Base-by-base conservation (phyloP, 2,797 vertebrate genomes). In the Gastrophryne carolinensis region DNA sequence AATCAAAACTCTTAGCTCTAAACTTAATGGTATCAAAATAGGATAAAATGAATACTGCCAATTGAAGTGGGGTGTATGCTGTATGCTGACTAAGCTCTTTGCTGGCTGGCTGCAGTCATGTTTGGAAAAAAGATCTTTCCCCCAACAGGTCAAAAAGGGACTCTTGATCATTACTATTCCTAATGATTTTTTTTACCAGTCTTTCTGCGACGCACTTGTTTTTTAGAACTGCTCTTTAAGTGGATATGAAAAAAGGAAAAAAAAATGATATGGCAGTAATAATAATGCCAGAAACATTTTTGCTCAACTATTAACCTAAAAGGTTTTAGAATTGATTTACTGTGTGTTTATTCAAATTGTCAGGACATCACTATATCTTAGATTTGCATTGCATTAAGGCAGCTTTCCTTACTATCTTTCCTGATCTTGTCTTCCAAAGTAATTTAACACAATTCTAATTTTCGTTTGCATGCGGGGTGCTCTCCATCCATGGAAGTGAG, bases 381-480 rank as follows among this genome's bases (percentile, higher is more conserved):
- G 80, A 85, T 85, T 81, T 87, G 84, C 86, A 89, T 82, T 83
- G 81, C 85, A 85, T 82, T 84, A 87, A 80, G 80, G 77, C 76
- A 79, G 77, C 80, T 82, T 83, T 80, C 58, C 39, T 72, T 72
- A 58, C 80, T 73, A 81, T 85, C 73, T 83, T 84, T 86, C 85
- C 81, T 85, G 86, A 89, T 89, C 83, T 79, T 79, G 77, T 88
- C 85, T 89, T 74, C 47, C 0, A 58, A 84, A 87, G 86, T 90
- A 88, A 92, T 92, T 90, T 88, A 89, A 87, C 87, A 89, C 84
- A 76, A 85, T 88, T 91, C 87, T 90, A 87, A 90, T 92, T 90
- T 91, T 88, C 90, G 84, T 84, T 83, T 81, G 82, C 86, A 84
- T 54, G 84, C 76, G 8, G 83, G 86, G 81, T 80, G 84, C 82